Evolutionary conservation across 2,888 invertebrate genomes (phyloP), one percentile per base, ranked within the genome.

Genomic region (Scotopteryx bipunctaria): DNA sequence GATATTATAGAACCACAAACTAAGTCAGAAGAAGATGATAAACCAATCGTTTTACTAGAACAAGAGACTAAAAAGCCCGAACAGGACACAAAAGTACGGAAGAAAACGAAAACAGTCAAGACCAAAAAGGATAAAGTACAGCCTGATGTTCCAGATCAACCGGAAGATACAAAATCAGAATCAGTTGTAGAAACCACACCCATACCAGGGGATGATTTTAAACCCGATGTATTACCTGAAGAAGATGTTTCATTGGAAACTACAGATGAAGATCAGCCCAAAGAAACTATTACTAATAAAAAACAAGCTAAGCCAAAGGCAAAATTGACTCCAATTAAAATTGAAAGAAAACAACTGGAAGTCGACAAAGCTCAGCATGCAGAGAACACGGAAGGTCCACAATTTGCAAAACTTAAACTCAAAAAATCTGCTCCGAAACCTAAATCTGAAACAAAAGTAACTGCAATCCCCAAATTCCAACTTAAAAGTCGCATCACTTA

Each of bases 401-500:
- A 93, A 64, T 93, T 94, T 59, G 92, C 93, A 38, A 91, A 94
- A 71, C 86, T 95, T 0, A 95, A 95, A 81, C 82, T 96, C 32
- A 95, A 92, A 73, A 95, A 94, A 79, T 81, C 91, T 2, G 66
- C 86, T 1, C 66, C 82, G 0, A 86, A 91, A 57, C 83, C 91
- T 4, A 92, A 93, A 66, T 79, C 83, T 65, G 91, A 90, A 36
- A 11, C 46, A 36, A 74, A 5, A 61, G 81, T 6, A 21, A 70
- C 84, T 0, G 79, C 81, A 56, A 79, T 95, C 41, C 95, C 94
- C 0, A 94, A 94, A 73, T 91, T 94, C 57, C 91, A 94, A 68
- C 81, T 96, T 0, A 95, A 94, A 69, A 95, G 95, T 73, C 91
- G 94, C 59, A 93, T 96, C 5, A 91, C 83, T 38, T 91, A 91